Evolutionary conservation across 64 coral and sea anemone genomes (phyloP), one percentile per base, ranked within the genome.

Genomic region (Pocillopora damicornis): DNA sequence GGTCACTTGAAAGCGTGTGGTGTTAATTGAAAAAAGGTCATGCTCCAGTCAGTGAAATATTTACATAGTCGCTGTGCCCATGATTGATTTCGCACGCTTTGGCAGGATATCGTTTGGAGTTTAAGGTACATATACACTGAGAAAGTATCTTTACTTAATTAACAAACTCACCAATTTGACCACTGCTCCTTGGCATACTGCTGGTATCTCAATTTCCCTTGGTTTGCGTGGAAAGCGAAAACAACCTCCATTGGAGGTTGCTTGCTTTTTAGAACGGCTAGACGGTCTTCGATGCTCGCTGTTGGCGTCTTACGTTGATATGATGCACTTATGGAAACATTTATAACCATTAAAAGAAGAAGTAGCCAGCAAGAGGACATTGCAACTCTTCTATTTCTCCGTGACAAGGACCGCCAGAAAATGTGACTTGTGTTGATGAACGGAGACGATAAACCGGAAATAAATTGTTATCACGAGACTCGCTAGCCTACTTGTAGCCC

Each of bases 201-300:
- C 51, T 86, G 75, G 90, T 79, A 95, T 36, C 90, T 86, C 42
- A 95, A 61, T n/a, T 88, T 88, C 10, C 94, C 94, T 20, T 81
- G 63, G 12, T 75, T 87, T 18, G 83, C 59, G 56, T 97, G 61
- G 38, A 97, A 97, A 75, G 59, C 94, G 6, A 92, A 89, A 64
- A 51, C 84, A 66, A 89, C 92, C 18, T 87, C 87, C 6, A 81
- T 37, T 9, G 93, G 76, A 30, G 80, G 72, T 23, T 65, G 23
- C 61, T 72, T 89, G 86, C 90, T 93, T 10, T 83, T 77, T 45
- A 93, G 59, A 66, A 96, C 94, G 4, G 94, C 94, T 45, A 93
- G 67, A 2, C 91, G 87, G 83, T 93, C 87, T 73, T 96, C 94
- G 34, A 79, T 65, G 14, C 30, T 36, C 61, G 36, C 81, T 62